Conservation (phyloP, 2,113 vertebrate species). For the Cnemophilus loriae region DNA sequence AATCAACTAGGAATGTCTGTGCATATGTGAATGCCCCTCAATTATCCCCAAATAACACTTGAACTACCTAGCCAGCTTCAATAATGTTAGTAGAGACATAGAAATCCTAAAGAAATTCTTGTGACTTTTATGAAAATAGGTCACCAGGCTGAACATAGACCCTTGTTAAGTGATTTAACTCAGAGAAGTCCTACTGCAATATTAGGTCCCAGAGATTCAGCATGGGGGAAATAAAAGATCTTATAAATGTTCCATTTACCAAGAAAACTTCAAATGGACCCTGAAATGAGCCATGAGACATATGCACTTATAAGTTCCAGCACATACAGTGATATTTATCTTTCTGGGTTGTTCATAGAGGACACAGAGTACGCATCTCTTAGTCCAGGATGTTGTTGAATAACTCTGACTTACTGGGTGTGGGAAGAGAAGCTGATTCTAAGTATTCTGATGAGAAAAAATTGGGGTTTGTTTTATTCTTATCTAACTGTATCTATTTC, state of each 20-base stretch:
- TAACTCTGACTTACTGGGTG: neutral
- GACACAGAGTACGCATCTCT: neutral
- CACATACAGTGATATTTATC: neutral
- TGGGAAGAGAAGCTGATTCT: neutral
- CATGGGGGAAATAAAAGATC: neutral
- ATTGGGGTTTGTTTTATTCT: neutral
- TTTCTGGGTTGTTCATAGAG: neutral
- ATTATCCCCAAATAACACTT: neutral
- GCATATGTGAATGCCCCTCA: neutral
- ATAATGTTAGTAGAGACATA: neutral
- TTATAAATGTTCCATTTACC: neutral
- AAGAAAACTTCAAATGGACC: neutral
- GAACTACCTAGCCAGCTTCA: neutral
- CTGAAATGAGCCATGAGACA: neutral
- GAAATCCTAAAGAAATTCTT: neutral
- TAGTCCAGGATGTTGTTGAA: neutral
- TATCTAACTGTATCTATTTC: neutral
- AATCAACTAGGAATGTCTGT: neutral
- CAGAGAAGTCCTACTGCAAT: neutral
- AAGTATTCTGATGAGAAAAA: neutral
- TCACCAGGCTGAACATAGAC: neutral
- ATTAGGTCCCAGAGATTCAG: neutral
- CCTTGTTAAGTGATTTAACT: neutral
- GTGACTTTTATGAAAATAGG: neutral
- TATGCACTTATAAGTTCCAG: neutral